These are phyloP conservation scores for Epiblema foenella DNA, from an alignment of 2,888 invertebrate species.

Conservation along the genomic window DNA sequence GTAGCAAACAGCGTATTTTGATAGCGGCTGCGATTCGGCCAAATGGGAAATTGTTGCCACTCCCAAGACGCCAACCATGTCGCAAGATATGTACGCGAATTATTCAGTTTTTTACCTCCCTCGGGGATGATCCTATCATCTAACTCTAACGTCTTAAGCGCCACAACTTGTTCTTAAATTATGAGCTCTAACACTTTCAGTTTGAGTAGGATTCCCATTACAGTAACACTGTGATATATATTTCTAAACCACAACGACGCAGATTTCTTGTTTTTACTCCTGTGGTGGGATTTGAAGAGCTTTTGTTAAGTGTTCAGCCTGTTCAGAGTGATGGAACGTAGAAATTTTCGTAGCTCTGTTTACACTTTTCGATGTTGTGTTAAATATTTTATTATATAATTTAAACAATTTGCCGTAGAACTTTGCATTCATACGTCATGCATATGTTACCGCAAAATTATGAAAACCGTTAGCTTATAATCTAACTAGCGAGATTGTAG, in stretches of 20 bases:
- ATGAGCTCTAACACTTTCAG: slow-evolving; percentile 35
- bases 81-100: slow-evolving; percentile 73
- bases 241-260: slow-evolving; percentile 56
- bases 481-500: no score
- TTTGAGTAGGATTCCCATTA: slow-evolving; percentile 48
- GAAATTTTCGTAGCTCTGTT: slow-evolving; percentile 55
- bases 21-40: slow-evolving; percentile 63
- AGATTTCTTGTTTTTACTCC: slow-evolving; percentile 75
- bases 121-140: slow-evolving; percentile 61
- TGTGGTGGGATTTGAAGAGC: slow-evolving; percentile 72
- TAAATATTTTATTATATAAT: slow-evolving; percentile 38
- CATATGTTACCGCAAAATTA: no score
- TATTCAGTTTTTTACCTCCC: slow-evolving; percentile 77
- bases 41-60: slow-evolving; percentile 76
- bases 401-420: slow-evolving; percentile 30
- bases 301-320: slow-evolving; percentile 75
- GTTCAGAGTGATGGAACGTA: slow-evolving; percentile 67
- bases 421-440: slow-evolving; percentile 2
- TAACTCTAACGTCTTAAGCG: slow-evolving; percentile 57
- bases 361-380: slow-evolving; percentile 46
- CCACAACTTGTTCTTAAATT: slow-evolving; percentile 45
- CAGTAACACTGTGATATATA: slow-evolving; percentile 51
- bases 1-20: slow-evolving; percentile 67
- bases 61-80: slow-evolving; percentile 72
- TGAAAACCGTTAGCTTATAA: no score